Evolutionary conservation across 1,140 invertebrate genomes (phyloP).

Genomic region (Aphelenchoides fujianensis): DNA sequence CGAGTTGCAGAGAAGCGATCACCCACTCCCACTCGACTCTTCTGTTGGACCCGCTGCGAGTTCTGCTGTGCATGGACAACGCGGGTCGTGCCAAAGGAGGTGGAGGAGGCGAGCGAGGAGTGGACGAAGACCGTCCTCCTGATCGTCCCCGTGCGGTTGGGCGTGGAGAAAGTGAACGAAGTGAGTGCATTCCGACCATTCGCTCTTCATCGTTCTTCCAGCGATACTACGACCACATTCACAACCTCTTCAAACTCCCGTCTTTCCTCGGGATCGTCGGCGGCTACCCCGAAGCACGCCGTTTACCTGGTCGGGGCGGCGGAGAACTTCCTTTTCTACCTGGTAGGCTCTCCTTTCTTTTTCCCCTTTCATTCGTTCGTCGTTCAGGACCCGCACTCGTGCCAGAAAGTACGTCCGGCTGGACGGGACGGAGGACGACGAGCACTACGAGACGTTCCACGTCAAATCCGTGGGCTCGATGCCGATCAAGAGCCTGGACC

Average conservation of each 20-base stretch:
- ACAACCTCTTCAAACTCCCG: conserved; percentile 72
- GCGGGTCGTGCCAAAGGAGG: conserved; percentile 14
- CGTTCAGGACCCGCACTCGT: conserved; percentile 51
- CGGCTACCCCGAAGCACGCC: conserved; percentile 93
- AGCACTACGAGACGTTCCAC: conserved; percentile 33
- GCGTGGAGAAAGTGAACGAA: conserved; percentile 69
- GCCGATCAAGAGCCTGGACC: conserved; percentile 26
- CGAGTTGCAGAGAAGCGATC: conserved; percentile 25
- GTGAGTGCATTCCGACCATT: conserved; percentile 78
- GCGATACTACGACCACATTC: conserved; percentile 65
- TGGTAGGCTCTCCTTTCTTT: too few species aligned
- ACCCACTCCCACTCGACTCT: conserved; percentile 15
- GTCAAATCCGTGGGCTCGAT: conserved; percentile 15
- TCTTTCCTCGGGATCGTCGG: conserved; percentile 93
- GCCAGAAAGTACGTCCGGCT: conserved; percentile 26
- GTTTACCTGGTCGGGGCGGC: conserved; percentile 93
- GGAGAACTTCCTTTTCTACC: conserved; percentile 65
- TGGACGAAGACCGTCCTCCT: conserved; percentile 35
- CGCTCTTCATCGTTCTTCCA: conserved; percentile 72
- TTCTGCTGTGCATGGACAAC: conserved; percentile 31
- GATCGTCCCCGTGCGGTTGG: conserved; percentile 16
- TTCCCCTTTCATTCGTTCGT: conserved; percentile 32
- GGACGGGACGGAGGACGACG: conserved; percentile 26
- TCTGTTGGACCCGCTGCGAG: conserved; percentile 15
- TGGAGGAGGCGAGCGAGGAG: conserved; percentile 27